Evolutionary conservation across 2,888 invertebrate genomes (phyloP), one percentile per base, ranked within the genome.

Genomic region (Listrodromus nycthemerus): DNA sequence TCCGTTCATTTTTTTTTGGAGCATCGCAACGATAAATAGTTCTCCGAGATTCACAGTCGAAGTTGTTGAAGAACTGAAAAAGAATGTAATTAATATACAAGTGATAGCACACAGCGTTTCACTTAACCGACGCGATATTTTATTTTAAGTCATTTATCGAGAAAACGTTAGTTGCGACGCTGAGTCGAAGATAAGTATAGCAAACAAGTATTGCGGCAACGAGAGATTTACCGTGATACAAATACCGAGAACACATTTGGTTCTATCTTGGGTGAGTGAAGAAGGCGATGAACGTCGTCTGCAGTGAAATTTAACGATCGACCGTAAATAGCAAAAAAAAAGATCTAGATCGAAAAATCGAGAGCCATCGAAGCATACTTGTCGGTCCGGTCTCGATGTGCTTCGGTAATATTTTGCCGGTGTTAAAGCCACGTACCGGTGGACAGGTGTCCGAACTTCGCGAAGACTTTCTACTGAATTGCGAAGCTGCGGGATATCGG

Each of bases 261-360:
- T 33, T 67, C 48, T 50, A n/a, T 52, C 16, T 33, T 33, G 79
- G 30, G 41, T 33, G 52, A 82, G 67, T 75, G 79, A 81, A 79
- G 73, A 45, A 63, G 78, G 65, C 63, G 65, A 65, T 41, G 78
- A 79, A 71, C 37, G 33, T 66, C 33, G 33, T 48, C n/a, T n/a
- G 63, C 78, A 7, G 65, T 21, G n/a, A 10, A 79, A 79, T 75
- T 82, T 84, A 82, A 84, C 84, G 78, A 84, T 78, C 84, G 77
- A 70, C 65, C 75, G 70, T 82, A 84, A 82, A 82, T 76, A 63
- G 58, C 74, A 71, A 75, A 84, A 84, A 84, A 82, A 75, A 84
- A 84, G 82, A 82, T 84, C 61, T 82, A 82, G 84, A 84, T 84
- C 84, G 74, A 84, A 78, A 82, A 82, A 75, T 82, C 65, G 63